A percentile compares a stretch with the other conserved stretches of the same genome.
Evolutionary conservation across 2,797 vertebrate species (phyloP).

Genomic region (Periophthalmus magnuspinnatus): DNA sequence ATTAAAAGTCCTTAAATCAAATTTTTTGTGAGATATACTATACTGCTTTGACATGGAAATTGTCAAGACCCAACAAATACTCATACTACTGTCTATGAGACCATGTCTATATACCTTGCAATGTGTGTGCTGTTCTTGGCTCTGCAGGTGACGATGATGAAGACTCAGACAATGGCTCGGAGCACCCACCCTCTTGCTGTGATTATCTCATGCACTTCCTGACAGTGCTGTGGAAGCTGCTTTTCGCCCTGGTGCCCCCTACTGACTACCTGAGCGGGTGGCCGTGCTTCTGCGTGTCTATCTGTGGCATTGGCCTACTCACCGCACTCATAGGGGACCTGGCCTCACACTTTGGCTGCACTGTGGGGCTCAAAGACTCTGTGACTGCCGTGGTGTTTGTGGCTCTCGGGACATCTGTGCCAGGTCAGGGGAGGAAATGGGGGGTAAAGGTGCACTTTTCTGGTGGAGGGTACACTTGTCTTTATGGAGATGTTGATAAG

Average conservation of each 20-base stretch:
- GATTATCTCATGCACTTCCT: constrained; percentile 98
- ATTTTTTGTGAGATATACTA: too few species aligned
- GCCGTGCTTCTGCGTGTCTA: constrained; percentile 94
- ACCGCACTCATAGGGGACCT: constrained; percentile 94
- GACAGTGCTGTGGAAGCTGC: constrained; percentile 96
- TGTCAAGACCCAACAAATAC: too few species aligned
- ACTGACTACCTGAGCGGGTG: constrained; percentile 96
- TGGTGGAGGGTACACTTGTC: too few species aligned
- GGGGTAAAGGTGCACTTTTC: not conserved
- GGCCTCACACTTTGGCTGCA: constrained; percentile 97
- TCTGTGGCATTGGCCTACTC: constrained; percentile 89
- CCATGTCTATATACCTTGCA: too few species aligned
- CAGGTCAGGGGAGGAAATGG: constrained; percentile 74
- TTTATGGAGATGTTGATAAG: too few species aligned
- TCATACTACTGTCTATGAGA: too few species aligned
- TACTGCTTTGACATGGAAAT: too few species aligned
- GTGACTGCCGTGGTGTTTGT: constrained; percentile 97
- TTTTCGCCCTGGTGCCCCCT: constrained; percentile 93
- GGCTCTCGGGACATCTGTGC: constrained; percentile 92
- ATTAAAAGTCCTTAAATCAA: too few species aligned
- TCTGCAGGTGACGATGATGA: constrained; percentile 80
- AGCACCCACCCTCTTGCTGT: constrained; percentile 90
- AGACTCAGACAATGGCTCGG: constrained; percentile 82
- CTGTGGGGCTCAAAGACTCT: constrained; percentile 94
- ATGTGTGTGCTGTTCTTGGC: not conserved